These are phyloP conservation scores for Trachelus stipa DNA, from an alignment of 2,888 invertebrate species.

Conservation along the genomic window DNA sequence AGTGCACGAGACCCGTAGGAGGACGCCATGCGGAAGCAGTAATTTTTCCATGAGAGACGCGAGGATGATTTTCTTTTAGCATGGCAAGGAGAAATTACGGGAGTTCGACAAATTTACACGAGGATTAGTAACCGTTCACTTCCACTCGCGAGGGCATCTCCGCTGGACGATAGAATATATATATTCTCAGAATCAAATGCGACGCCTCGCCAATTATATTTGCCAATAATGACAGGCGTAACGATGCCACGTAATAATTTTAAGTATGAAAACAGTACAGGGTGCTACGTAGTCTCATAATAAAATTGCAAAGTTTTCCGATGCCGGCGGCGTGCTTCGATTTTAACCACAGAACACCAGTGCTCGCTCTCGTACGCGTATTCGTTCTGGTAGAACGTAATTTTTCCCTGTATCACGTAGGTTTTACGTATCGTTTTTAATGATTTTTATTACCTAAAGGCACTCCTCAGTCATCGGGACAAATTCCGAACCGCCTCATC, in stretches of 20 bases:
- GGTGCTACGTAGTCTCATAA: neutral
- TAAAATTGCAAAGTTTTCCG: neutral
- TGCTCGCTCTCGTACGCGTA: neutral
- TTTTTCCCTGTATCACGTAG: neutral
- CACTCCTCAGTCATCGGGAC: conserved; percentile 53
- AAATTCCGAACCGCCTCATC: conserved; percentile 48
- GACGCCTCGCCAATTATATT: neutral
- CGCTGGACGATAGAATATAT: too few relatives aligned
- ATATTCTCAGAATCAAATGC: neutral
- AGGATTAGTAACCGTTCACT: neutral
- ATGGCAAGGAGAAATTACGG: neutral
- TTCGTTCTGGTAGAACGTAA: neutral
- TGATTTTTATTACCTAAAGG: conserved; percentile 52
- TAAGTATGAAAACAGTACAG: neutral
- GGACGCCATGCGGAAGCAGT: neutral
- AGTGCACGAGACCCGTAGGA: neutral
- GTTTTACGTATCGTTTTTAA: neutral
- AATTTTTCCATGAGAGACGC: neutral
- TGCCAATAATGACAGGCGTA: neutral
- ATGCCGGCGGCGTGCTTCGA: neutral
- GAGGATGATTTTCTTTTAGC: neutral
- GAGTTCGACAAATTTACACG: neutral
- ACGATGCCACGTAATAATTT: neutral
- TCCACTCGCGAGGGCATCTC: neutral
- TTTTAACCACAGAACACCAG: neutral